A percentile compares a stretch with the other conserved stretches of the same genome.
Conservation (phyloP, 2,888 invertebrate species). For the Parochlus steinenii region DNA sequence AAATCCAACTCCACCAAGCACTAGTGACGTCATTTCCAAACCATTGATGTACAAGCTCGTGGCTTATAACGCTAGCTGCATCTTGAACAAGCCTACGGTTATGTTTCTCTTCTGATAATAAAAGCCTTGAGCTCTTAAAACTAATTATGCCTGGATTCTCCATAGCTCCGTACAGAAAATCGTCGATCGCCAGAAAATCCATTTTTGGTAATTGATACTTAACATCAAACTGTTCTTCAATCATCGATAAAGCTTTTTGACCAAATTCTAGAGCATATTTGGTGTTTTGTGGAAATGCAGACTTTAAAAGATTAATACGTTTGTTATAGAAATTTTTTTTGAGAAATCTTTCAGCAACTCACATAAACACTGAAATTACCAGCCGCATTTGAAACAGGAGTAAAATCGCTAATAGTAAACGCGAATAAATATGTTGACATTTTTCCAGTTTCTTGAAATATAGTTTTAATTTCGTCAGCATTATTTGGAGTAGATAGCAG, state of each 20-base stretch:
- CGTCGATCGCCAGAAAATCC: constrained; percentile 63
- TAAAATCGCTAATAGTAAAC: constrained; percentile 38
- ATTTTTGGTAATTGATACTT: constrained; percentile 11
- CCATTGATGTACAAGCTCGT: constrained; percentile 8
- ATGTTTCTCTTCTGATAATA: neutral
- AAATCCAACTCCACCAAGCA: constrained; percentile 6
- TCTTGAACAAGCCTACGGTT: constrained; percentile 2
- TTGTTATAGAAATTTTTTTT: no score
- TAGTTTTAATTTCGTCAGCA: constrained; percentile 1
- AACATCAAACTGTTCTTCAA: constrained; percentile 5
- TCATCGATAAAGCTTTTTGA: neutral
- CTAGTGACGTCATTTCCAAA: constrained; percentile 10
- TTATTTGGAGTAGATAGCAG: neutral
- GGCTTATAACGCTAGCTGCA: neutral
- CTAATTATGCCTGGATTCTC: constrained; percentile 35
- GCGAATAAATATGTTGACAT: constrained; percentile 64
- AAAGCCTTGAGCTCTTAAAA: constrained; percentile 4
- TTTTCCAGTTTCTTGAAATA: constrained; percentile 32
- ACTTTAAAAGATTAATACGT: no score
- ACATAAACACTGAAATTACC: constrained; percentile 5
- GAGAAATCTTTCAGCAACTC: neutral
- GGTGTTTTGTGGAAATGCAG: no score
- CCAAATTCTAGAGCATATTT: constrained; percentile 8
- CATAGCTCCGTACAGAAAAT: constrained; percentile 65
- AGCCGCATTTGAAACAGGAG: constrained; percentile 7